Percentiles rank a stretch among this genome's conserved stretches.
These are phyloP conservation scores for Ceyx margarethae DNA, from an alignment of 2,113 vertebrate genomes.

Conservation along the genomic window DNA sequence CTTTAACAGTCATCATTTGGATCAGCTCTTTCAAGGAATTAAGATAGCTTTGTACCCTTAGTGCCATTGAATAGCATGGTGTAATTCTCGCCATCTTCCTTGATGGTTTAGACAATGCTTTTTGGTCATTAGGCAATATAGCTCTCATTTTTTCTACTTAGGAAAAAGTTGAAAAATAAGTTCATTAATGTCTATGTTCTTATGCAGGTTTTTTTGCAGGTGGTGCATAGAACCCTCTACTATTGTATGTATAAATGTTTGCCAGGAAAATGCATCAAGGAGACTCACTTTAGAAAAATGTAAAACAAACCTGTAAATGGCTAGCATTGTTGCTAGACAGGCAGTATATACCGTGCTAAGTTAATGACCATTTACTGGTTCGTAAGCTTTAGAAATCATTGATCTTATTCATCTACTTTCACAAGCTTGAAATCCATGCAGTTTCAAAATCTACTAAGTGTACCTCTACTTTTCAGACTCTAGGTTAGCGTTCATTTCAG, in stretches of 20 bases:
- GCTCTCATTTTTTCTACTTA: slow-evolving; percentile 29
- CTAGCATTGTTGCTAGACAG: neutral
- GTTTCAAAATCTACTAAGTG: neutral
- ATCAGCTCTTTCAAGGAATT: slow-evolving; percentile 24
- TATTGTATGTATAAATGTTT: neutral
- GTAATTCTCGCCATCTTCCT: slow-evolving; percentile 40
- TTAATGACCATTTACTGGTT: neutral
- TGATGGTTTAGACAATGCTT: slow-evolving; percentile 35
- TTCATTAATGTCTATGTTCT: slow-evolving; percentile 3
- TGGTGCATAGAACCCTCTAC: neutral
- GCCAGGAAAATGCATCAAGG: neutral
- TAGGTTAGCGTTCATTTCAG: neutral
- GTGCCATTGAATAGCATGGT: slow-evolving; percentile 33
- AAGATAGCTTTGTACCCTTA: neutral
- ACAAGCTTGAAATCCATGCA: neutral
- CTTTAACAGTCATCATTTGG: slow-evolving; percentile 5
- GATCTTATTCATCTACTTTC: neutral
- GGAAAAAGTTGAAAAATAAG: slow-evolving; percentile 24
- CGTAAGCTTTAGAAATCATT: neutral
- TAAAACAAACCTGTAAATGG: neutral
- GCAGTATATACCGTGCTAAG: neutral
- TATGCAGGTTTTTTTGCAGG: neutral
- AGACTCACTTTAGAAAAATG: neutral
- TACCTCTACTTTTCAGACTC: neutral
- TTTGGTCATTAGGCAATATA: slow-evolving; percentile 42